Conservation (phyloP, 2,888 invertebrate genomes). For the Leptura quadrifasciata region DNA sequence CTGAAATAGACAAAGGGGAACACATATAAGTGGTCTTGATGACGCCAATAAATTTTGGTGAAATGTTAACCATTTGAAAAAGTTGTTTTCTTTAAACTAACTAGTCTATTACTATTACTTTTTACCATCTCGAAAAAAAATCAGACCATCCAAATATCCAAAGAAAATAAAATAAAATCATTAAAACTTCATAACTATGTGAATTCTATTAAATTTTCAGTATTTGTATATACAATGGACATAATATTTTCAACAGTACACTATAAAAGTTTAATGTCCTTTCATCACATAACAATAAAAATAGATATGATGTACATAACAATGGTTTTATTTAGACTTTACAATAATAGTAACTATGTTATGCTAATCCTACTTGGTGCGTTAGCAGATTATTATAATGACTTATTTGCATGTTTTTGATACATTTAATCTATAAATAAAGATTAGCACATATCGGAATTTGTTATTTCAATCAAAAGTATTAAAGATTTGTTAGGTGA, state of each 20-base stretch:
- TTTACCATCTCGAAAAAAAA: no score
- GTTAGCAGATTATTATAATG: slow-evolving; percentile 17
- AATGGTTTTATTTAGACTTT: slow-evolving; percentile 29
- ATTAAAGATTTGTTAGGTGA: slow-evolving; percentile 9
- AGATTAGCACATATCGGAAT: not conserved
- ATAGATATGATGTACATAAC: slow-evolving; percentile 9
- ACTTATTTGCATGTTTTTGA: not conserved
- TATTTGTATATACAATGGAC: no score
- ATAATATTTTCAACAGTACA: not conserved
- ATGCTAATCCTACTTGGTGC: slow-evolving; percentile 10
- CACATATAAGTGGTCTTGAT: no score
- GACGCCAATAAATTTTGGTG: no score
- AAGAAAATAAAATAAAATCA: no score
- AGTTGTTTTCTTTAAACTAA: no score
- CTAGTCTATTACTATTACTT: no score
- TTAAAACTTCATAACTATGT: no score
- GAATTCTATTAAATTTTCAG: no score
- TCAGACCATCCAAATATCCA: no score
- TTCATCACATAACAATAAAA: slow-evolving; percentile 10
- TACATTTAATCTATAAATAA: slow-evolving; percentile 4
- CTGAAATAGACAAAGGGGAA: no score
- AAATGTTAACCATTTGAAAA: no score
- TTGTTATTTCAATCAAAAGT: not conserved
- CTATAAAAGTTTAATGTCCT: not conserved
- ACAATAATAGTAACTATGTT: slow-evolving; percentile 19